A percentile compares a stretch with the other conserved stretches of the same genome.
These are phyloP conservation scores for Dinomys branickii DNA, from an alignment of 2,113 vertebrate genomes.

Conservation along the genomic window DNA sequence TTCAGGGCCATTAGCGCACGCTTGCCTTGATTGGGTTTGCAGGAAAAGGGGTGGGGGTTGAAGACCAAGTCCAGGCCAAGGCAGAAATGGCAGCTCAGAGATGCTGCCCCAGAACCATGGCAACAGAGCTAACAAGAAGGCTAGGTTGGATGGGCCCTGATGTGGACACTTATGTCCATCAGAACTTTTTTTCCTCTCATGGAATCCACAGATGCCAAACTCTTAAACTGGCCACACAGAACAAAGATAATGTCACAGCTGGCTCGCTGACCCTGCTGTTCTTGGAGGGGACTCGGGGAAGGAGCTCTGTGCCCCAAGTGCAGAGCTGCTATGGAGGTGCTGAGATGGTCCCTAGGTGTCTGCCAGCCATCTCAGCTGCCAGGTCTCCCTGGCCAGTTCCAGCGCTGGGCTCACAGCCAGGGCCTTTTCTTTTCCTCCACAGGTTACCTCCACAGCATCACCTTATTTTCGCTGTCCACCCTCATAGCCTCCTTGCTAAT, in stretches of 20 bases:
- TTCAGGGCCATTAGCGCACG: background rate
- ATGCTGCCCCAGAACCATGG: background rate
- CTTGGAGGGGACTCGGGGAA: background rate
- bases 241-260: no score
- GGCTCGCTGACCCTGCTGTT: background rate
- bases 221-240: background rate
- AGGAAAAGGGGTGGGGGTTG: background rate
- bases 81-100: background rate
- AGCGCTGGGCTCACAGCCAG: rapidly evolving
- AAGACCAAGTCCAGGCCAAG: background rate
- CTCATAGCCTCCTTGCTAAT: constrained; percentile 90
- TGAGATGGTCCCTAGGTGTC: background rate
- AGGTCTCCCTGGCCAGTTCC: no score
- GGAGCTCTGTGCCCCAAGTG: background rate
- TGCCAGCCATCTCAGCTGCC: background rate
- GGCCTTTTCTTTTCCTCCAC: constrained; percentile 60
- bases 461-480: constrained; percentile 91
- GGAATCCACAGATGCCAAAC: background rate
- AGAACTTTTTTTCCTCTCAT: background rate
- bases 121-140: background rate
- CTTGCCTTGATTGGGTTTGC: background rate
- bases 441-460: constrained; percentile 92
- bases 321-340: background rate
- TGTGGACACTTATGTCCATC: background rate
- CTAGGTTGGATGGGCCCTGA: background rate